Conservation (phyloP, 2,797 vertebrate species). For the Hypotaenidia philippensis region DNA sequence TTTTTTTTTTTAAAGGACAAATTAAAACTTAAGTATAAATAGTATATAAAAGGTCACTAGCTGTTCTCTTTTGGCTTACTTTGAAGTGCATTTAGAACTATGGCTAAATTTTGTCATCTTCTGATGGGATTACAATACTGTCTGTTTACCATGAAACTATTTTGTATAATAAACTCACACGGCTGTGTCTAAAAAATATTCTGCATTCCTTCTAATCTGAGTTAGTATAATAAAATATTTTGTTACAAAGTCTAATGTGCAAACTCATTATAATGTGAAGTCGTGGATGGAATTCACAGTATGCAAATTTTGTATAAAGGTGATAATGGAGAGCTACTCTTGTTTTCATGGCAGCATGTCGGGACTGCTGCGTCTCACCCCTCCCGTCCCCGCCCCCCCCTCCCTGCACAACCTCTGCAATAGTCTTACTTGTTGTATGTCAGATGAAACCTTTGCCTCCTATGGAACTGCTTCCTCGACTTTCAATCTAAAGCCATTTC, state of each 20-base stretch:
- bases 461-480: slow-evolving; percentile 50
- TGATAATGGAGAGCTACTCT: slow-evolving; percentile 80
- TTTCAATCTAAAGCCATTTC: slow-evolving; percentile 66
- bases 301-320: slow-evolving; percentile 82
- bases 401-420: slow-evolving; percentile 32
- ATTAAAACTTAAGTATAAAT: slow-evolving; percentile 90
- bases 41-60: slow-evolving; percentile 89
- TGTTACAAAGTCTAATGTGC: slow-evolving; percentile 84
- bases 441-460: slow-evolving; percentile 37
- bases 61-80: slow-evolving; percentile 88
- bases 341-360: slow-evolving; percentile 61
- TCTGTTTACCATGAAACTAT: slow-evolving; percentile 85
- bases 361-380: slow-evolving; percentile 40
- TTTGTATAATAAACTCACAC: slow-evolving; percentile 83
- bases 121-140: slow-evolving; percentile 88
- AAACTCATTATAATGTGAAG: slow-evolving; percentile 81
- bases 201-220: slow-evolving; percentile 85
- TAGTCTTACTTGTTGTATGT: background rate
- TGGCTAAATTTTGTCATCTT: slow-evolving; percentile 86
- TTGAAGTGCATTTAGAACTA: slow-evolving; percentile 89
- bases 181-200: slow-evolving; percentile 85
- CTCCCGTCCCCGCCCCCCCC: background rate
- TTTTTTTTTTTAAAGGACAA: slow-evolving; percentile 93
- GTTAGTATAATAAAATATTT: slow-evolving; percentile 85
- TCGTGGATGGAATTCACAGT: slow-evolving; percentile 80